These are phyloP conservation scores for Threskiornis aethiopicus DNA, from an alignment of 2,797 vertebrate genomes.

Conservation along the genomic window DNA sequence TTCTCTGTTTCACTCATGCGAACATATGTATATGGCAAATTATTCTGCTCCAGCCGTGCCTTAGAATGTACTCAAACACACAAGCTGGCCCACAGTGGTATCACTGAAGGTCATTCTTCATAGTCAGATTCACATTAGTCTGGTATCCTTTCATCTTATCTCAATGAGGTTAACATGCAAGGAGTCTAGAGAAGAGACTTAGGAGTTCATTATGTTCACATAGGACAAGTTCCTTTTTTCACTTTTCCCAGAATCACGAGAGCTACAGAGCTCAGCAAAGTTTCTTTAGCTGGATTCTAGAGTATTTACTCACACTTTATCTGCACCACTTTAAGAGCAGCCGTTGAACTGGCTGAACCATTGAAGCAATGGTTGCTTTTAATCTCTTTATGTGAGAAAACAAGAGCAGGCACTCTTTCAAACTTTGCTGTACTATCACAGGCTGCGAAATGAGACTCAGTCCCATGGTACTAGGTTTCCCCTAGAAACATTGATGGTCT, in stretches of 20 bases:
- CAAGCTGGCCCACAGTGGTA: neutral
- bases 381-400: neutral
- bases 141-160: neutral
- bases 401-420: neutral
- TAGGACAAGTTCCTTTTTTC: neutral
- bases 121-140: neutral
- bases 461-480: neutral
- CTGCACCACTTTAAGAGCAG: neutral
- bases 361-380: neutral
- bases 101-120: neutral
- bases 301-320: neutral
- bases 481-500: neutral
- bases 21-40: neutral
- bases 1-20: neutral
- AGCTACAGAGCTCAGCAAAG: neutral
- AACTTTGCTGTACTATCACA: neutral
- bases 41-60: neutral
- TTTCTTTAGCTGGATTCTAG: neutral
- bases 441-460: neutral
- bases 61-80: neutral
- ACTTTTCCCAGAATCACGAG: neutral
- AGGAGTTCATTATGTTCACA: accelerated
- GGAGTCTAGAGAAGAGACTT: neutral
- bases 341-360: neutral
- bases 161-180: neutral